These are phyloP conservation scores for Drosophila meridiana DNA, from an alignment of 2,888 invertebrate species.

Conservation along the genomic window DNA sequence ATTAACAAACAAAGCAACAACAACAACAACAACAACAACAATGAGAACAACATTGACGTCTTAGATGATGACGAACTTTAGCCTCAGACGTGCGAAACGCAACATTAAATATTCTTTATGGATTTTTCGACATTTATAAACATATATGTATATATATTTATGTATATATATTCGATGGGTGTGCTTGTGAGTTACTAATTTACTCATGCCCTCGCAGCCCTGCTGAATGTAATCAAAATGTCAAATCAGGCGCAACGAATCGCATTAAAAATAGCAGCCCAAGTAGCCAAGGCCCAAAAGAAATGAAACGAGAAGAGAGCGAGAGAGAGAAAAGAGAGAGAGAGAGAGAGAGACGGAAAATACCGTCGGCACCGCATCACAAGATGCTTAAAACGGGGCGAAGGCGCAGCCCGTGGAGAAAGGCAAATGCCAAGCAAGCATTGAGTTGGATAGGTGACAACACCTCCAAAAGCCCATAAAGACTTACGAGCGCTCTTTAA, in stretches of 20 bases:
- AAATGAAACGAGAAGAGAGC: background rate
- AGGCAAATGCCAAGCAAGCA: constrained; percentile 9
- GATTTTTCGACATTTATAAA: constrained; percentile 47
- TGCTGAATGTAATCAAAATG: constrained; percentile 70
- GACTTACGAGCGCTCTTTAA: background rate
- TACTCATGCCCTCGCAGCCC: constrained; percentile 14
- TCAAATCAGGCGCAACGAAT: constrained; percentile 80
- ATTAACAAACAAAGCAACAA: constrained; percentile 43
- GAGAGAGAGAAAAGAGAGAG: background rate
- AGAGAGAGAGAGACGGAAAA: background rate
- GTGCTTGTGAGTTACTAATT: constrained; percentile 27
- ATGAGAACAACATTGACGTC: background rate
- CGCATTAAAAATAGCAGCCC: constrained; percentile 66
- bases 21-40: constrained; percentile 6
- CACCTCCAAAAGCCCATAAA: constrained; percentile 6
- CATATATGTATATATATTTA: constrained; percentile 30
- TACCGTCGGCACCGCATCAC: constrained; percentile 25
- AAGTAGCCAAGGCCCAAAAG: constrained; percentile 23
- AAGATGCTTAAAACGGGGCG: constrained; percentile 7
- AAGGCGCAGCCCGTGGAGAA: constrained; percentile 6
- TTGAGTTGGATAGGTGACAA: constrained; percentile 9
- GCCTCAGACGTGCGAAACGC: constrained; percentile 42
- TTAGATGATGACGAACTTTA: constrained; percentile 46
- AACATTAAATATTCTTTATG: constrained; percentile 61
- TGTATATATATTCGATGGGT: constrained; percentile 27